phyloP scores from a whole-genome alignment of 2,797 vertebrate species.

The Huso huso region DNA sequence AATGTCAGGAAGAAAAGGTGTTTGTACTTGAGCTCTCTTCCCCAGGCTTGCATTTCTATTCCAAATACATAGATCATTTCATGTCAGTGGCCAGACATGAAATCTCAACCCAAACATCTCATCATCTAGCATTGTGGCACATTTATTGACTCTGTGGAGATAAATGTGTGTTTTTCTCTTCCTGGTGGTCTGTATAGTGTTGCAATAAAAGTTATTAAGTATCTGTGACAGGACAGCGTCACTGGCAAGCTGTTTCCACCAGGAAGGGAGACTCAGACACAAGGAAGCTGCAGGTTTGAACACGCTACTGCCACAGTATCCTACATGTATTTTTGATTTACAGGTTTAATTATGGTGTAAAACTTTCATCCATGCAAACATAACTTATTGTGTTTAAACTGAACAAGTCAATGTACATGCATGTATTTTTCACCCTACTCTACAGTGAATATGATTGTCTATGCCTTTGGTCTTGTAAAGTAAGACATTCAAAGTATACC shows the following conservation, averaged over 20 bases:
- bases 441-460: no score
- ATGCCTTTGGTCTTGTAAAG: no score
- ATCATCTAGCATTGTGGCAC: background rate
- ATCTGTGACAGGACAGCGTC: background rate
- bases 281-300: background rate
- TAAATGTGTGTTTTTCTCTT: background rate
- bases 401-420: no score
- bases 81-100: background rate
- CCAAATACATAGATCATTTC: background rate
- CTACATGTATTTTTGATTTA: no score
- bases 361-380: no score
- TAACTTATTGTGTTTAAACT: no score
- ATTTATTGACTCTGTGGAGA: background rate
- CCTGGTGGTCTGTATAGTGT: background rate
- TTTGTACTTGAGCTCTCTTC: background rate
- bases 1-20: slow-evolving; percentile 5
- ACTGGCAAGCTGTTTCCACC: background rate
- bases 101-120: background rate
- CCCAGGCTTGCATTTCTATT: background rate
- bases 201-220: background rate
- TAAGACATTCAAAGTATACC: no score
- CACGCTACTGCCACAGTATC: background rate
- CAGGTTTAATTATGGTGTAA: no score
- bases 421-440: no score
- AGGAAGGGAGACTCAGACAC: no score